Percentiles rank a stretch among this genome's conserved stretches.
These are phyloP conservation scores for Cichladusa arquata DNA, from an alignment of 2,113 vertebrate genomes.

Conservation along the genomic window DNA sequence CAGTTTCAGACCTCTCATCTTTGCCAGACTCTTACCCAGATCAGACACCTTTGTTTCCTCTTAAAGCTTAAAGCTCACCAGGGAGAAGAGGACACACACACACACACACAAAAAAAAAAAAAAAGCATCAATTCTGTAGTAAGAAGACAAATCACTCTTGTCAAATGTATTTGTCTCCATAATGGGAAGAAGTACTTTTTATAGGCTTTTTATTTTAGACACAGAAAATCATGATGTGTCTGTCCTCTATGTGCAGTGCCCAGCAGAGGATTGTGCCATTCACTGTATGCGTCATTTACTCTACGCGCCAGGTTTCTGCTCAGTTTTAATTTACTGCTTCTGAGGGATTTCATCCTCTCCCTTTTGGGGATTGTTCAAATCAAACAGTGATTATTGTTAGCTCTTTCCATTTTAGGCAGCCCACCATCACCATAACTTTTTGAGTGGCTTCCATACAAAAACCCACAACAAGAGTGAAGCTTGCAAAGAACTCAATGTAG, in stretches of 20 bases:
- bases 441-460: not conserved
- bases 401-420: slow-evolving; percentile 36
- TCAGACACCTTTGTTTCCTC: not conserved
- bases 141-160: slow-evolving; percentile 14
- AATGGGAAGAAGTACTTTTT: slow-evolving; percentile 50
- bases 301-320: slow-evolving; percentile 16
- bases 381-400: not conserved
- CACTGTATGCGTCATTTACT: not conserved
- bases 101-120: not conserved
- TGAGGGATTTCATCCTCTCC: slow-evolving; percentile 14
- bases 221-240: slow-evolving; percentile 2
- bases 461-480: not conserved
- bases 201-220: slow-evolving; percentile 49
- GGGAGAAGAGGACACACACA: not conserved
- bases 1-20: not conserved
- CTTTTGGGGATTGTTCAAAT: not conserved
- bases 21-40: not conserved
- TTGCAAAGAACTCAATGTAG: not conserved
- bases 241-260: not conserved
- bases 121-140: not conserved
- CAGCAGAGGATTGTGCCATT: slow-evolving; percentile 23
- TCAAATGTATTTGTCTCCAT: slow-evolving; percentile 30
- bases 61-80: not conserved
- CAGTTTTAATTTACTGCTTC: slow-evolving; percentile 43
- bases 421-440: not conserved